Base-by-base conservation (phyloP, 2,113 vertebrate species). In the Engystomops pustulosus region DNA sequence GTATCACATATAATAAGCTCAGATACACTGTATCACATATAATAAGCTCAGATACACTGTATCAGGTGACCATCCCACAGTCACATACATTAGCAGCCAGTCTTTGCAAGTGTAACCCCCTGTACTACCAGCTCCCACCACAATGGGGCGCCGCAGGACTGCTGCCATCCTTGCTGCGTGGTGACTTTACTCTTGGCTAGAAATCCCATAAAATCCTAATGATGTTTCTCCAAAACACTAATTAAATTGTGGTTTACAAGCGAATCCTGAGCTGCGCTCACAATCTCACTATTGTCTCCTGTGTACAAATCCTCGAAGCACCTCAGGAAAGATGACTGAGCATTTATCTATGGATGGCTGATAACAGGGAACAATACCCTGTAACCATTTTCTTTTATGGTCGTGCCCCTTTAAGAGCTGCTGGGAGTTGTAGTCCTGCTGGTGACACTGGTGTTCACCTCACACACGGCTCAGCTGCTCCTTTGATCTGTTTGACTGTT, bases 201-300 rank as follows among this genome's bases (percentile, higher is more conserved):
- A 6, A 75, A 51, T 9, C 45, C 20, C 20, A 20, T 53, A 34
- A 75, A 76, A 55, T 36, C 3, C 18, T 75, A 53, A 53, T 53
- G 45, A 32, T 75, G 18, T 51, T 53, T 75, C 25, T 53, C 53
- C 27, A 53, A 51, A 75, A 20, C 72, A 53, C 72, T 20, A 10
- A 51, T 75, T 74, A 49, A 49, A 32, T 74, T 11, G 47, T 11
- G 23, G 38, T n/a, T 75, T n/a, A 51, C 44, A 53, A 41, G 27
- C 8, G 3, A 10, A 60, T 60, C 20, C 38, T 2, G 38, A 0
- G 38, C 10, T 41, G n/a, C n/a, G n/a, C n/a, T n/a, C n/a, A n/a
- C n/a, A n/a, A n/a, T n/a, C n/a, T n/a, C n/a, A n/a, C n/a, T n/a
- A n/a, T n/a, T n/a, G n/a, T n/a, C n/a, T n/a, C n/a, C n/a, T n/a